Evolutionary conservation across 2,797 vertebrate genomes (phyloP), one percentile per base, ranked within the genome.

Genomic region (Sphenopsis melanotis): DNA sequence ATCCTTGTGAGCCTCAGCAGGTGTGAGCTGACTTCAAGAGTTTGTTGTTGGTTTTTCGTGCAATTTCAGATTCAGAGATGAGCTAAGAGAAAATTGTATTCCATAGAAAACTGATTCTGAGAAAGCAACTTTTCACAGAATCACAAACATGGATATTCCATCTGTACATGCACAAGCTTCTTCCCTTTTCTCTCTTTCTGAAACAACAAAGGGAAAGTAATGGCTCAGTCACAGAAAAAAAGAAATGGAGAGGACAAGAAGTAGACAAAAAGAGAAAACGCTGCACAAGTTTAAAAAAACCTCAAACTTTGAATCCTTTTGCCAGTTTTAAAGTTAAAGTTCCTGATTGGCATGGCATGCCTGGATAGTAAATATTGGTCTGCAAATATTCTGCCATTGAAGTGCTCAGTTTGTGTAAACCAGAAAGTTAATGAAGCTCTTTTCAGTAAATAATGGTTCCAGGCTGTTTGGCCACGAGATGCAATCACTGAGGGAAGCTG

Each of bases 241-340:
- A 11, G n/a, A 7, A 2, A 3, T 1, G 0, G 4, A 11, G 13
- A 41, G 12, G 12, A 3, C 5, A 75, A 56, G 47, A 50, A 68
- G 10, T 56, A 82, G 68, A 64, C 15, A 59, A 79, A 76, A 83
- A 49, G 75, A 72, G 3, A 14, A 37, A 78, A 65, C 19, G 27
- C 4, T 16, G 12, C 9, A 10, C 3, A 71, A 49, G 5, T 49
- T 82, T 49, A 21, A 70, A 78, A 56, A 19, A 18, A 11, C 6
- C 5, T 10, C 49, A 53, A 50, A 41, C 8, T 83, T 63, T 60
- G 1, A 70, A 60, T 83, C 52, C 5, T 89, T 86, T 68, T 18
- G 30, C 57, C 39, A 47, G 3, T 32, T 75, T 47, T 87, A 12
- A 65, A 82, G 26, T 77, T 34, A 21, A 72, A 77, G 27, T 81